Evolutionary conservation across 2,113 vertebrate species (phyloP).

Genomic region (Dendropsophus ebraccatus): DNA sequence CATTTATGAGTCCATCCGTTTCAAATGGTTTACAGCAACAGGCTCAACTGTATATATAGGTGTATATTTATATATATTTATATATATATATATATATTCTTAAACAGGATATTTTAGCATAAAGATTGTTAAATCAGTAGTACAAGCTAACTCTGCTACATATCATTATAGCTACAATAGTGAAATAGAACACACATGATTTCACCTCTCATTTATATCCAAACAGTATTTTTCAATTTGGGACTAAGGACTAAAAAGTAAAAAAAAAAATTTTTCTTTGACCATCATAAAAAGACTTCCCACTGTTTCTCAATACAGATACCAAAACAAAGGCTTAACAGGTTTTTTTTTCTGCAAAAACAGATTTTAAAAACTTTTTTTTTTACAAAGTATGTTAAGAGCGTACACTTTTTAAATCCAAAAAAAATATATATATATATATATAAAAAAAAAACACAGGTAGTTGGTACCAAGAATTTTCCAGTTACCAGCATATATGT

Average conservation of each 20-base stretch:
- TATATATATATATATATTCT: conserved; percentile 60
- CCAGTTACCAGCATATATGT: conserved; percentile 68
- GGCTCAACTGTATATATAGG: conserved; percentile 77
- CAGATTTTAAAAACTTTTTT: conserved; percentile 35
- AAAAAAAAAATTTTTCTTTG: conserved; percentile 69
- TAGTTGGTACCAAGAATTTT: conserved; percentile 70
- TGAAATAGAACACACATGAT: conserved; percentile 86
- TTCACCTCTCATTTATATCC: conserved; percentile 82
- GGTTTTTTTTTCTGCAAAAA: conserved; percentile 30
- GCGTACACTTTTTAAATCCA: conserved; percentile 2
- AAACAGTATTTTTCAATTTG: conserved; percentile 80
- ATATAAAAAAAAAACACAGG: conserved; percentile 59
- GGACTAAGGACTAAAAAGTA: conserved; percentile 71
- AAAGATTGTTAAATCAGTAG: conserved; percentile 89
- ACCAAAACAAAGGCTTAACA: conserved; percentile 24
- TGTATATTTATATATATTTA: conserved; percentile 42
- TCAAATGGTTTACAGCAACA: conserved; percentile 85
- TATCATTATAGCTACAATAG: conserved; percentile 83
- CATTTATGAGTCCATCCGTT: conserved; percentile 78
- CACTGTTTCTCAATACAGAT: conserved; percentile 65
- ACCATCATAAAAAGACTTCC: conserved; percentile 75
- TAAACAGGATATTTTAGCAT: conserved; percentile 80
- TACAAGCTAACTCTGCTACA: conserved; percentile 90
- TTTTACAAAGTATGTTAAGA: conserved; percentile 39
- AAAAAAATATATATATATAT: not conserved